Base-by-base conservation (phyloP, 2,113 vertebrate species). In the Myiozetetes cayanensis region DNA sequence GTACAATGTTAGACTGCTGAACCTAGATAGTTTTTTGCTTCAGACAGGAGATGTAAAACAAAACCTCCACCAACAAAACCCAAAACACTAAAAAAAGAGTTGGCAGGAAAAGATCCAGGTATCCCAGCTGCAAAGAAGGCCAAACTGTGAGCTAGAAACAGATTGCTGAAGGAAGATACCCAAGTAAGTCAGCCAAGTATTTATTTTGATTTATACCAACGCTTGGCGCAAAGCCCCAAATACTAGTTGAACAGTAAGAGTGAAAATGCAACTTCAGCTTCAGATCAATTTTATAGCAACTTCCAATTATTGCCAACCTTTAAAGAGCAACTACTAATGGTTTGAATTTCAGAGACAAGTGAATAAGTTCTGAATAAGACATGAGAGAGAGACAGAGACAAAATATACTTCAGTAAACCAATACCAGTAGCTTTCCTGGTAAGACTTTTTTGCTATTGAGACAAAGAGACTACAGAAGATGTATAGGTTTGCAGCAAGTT, bases 161-260 rank as follows among this genome's bases (percentile, higher is more conserved):
- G 79, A 82, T 33, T 93, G 79, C 53, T 77, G 82, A 90, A 90
- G 71, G 61, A 93, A 94, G 74, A 76, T n/a, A 79, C 47, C 25
- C 62, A 91, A 75, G 22, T 53, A 68, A 94, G 71, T 68, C 82
- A 94, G 59, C 46, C 81, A 95, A 89, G 28, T 73, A 65, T 93
- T 91, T 83, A 83, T 80, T 85, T 47, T 85, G 67, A 85, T 95
- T 92, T 85, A 79, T 73, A 79, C 23, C 31, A 77, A 37, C 46
- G 37, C 43, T 82, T 94, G 71, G 87, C 53, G 43, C 35, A 87
- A 95, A 87, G 58, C 62, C 49, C 37, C 68, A 73, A 22, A 67
- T 19, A 65, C 63, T 55, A 30, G n/a, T 30, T 2, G 11, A 90
- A 70, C 8, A 63, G 37, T 66, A 87, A 23, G 62, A 89, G 53